phyloP scores from a whole-genome alignment of 2,113 vertebrate species.

The Protobothrops mucrosquamatus region DNA sequence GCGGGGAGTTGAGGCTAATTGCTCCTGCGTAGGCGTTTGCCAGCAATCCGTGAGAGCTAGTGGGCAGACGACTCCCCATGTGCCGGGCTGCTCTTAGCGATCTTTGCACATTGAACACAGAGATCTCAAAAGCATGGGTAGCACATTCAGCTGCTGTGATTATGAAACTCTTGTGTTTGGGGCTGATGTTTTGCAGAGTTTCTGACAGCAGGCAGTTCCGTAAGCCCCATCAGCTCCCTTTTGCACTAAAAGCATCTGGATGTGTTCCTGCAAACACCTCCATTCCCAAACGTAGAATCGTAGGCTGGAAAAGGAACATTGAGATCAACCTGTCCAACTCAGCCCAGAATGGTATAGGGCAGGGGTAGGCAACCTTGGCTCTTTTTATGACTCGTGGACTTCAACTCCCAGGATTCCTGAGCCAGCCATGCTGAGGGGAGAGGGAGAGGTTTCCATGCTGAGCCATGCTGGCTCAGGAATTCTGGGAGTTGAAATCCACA shows the following conservation, averaged over 20 bases:
- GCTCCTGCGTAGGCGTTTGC: not conserved
- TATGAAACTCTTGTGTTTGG: not conserved
- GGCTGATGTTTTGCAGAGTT: not conserved
- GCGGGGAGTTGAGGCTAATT: not conserved
- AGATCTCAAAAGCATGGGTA: not conserved
- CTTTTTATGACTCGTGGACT: too few relatives aligned
- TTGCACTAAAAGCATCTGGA: not conserved
- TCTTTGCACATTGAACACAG: not conserved
- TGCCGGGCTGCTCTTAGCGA: not conserved
- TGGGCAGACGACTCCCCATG: not conserved
- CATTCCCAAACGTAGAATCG: not conserved
- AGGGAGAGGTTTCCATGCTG: too few relatives aligned
- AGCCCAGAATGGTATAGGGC: not conserved
- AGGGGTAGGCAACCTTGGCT: too few relatives aligned
- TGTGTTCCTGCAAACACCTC: not conserved
- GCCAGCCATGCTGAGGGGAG: too few relatives aligned
- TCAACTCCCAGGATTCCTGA: too few relatives aligned
- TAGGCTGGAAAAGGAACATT: not conserved
- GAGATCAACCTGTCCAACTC: not conserved
- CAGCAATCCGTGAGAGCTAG: not conserved
- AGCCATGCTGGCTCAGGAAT: too few relatives aligned
- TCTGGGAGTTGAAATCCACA: too few relatives aligned
- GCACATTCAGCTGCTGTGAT: not conserved
- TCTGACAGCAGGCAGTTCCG: not conserved
- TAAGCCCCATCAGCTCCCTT: not conserved